phyloP scores from a whole-genome alignment of 2,797 vertebrate genomes.

The Aldrovandia affinis region DNA sequence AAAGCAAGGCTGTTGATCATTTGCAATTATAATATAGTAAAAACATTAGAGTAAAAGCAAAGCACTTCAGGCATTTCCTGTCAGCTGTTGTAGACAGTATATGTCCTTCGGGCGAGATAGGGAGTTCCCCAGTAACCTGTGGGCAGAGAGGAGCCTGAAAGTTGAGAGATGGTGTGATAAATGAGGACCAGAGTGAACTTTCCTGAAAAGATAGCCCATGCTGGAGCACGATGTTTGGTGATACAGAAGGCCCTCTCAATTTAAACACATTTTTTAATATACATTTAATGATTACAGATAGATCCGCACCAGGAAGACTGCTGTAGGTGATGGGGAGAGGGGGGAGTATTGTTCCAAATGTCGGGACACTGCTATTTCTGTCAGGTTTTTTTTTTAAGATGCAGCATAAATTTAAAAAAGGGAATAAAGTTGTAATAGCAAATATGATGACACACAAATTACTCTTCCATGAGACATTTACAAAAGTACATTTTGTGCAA shows the following conservation, averaged over 20 bases:
- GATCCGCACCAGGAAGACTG: constrained; percentile 15
- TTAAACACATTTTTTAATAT: constrained; percentile 9
- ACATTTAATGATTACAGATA: constrained; percentile 10
- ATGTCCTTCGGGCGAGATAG: not conserved
- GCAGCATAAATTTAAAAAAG: not conserved
- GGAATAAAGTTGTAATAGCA: not conserved
- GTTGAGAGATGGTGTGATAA: not conserved
- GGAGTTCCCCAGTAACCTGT: not conserved
- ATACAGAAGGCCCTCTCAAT: constrained; percentile 16
- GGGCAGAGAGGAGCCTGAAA: not conserved
- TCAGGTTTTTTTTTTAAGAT: constrained; percentile 13
- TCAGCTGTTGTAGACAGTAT: constrained; percentile 2
- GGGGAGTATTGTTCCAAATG: constrained; percentile 5
- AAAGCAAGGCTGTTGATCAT: constrained; percentile 14
- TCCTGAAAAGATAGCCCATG: not conserved
- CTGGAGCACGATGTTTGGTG: constrained; percentile 2
- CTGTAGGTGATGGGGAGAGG: not conserved
- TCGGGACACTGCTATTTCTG: constrained; percentile 2
- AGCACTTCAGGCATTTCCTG: not conserved
- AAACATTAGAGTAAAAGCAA: constrained; percentile 30
- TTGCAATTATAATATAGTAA: constrained; percentile 35
- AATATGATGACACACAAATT: constrained; percentile 21
- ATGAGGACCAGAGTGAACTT: not conserved
- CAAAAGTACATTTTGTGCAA: constrained; percentile 17
- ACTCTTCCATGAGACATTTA: constrained; percentile 24